Evolutionary conservation across 2,888 invertebrate genomes (phyloP), one percentile per base, ranked within the genome.

Genomic region (Noctua janthe): DNA sequence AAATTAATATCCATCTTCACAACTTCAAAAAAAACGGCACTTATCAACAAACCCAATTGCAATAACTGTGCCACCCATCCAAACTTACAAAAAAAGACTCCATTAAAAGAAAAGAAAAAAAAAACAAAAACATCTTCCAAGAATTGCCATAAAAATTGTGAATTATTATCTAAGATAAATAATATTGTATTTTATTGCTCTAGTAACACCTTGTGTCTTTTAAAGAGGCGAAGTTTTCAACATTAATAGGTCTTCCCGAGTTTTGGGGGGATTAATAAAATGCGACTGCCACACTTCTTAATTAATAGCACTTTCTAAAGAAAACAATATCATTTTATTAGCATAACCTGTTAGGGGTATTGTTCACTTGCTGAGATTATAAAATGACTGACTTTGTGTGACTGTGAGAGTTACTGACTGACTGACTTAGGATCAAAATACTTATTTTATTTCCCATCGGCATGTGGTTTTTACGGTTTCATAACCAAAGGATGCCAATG

Each of bases 281-380:
- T 95, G 94, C 90, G 90, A 90, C 94, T 95, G 96, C 95, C 96
- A 94, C 94, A 94, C 93, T 95, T 94, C 96, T 94, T 96, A 97
- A 97, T 97, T 96, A 97, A 97, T 97, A 95, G 97, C 94, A 96
- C 94, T 97, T 97, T 94, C 92, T 94, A 94, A 97, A 97, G 96
- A 97, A 97, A 96, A 97, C 97, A 96, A 96, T 97, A 97, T 96
- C 95, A 97, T 96, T 96, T 96, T 96, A 96, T 96, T 96, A 95
- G 95, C 96, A 96, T 96, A 95, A 93, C 93, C 90, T 92, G 82
- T 91, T 90, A 89, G 76, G 90, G 79, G 71, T 86, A 54, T 51
- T 91, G 80, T 86, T 91, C 90, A 93, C 86, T 87, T 66, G 82
- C 74, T 89, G 88, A 71, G n/a, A 51, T 72, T 39, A 64, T 43